These are phyloP conservation scores for Drosophila rellima DNA, from an alignment of 2,888 invertebrate species.

Conservation along the genomic window DNA sequence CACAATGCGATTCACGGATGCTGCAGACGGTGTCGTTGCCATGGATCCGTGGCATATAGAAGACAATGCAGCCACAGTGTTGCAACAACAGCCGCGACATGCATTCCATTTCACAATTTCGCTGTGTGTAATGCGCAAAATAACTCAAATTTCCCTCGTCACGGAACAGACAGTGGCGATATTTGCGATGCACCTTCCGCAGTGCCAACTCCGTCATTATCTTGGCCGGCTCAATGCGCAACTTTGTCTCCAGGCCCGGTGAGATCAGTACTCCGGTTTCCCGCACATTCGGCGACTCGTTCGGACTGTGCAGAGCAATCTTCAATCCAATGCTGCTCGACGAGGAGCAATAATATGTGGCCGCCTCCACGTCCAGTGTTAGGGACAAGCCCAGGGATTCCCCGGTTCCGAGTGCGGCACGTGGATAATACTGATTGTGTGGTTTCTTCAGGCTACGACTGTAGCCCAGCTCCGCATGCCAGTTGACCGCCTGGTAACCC, in stretches of 20 bases:
- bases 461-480: conserved; percentile 92
- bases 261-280: conserved; percentile 80
- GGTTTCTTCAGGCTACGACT: conserved; percentile 2
- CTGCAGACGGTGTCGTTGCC: conserved; percentile 90
- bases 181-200: conserved; percentile 63
- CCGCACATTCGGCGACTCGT: conserved; percentile 81
- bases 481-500: conserved; percentile 86
- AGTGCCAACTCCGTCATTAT: conserved; percentile 70
- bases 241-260: conserved; percentile 79
- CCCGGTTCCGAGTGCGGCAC: conserved; percentile 87
- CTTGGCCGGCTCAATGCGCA: conserved; percentile 79
- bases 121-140: conserved; percentile 90
- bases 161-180: conserved; percentile 90
- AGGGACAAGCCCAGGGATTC: conserved; percentile 90
- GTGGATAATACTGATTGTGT: conserved; percentile 87
- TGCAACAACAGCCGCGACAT: conserved; percentile 89
- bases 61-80: conserved; percentile 81
- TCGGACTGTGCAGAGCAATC: conserved; percentile 81
- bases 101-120: conserved; percentile 92
- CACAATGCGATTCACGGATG: conserved; percentile 88
- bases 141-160: conserved; percentile 90
- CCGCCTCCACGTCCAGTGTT: conserved; percentile 89
- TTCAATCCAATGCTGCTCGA: conserved; percentile 87
- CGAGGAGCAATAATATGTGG: conserved; percentile 92
- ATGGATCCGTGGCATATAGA: conserved; percentile 87